Base-by-base conservation (phyloP, 2,113 vertebrate genomes). In the Connochaetes taurinus region DNA sequence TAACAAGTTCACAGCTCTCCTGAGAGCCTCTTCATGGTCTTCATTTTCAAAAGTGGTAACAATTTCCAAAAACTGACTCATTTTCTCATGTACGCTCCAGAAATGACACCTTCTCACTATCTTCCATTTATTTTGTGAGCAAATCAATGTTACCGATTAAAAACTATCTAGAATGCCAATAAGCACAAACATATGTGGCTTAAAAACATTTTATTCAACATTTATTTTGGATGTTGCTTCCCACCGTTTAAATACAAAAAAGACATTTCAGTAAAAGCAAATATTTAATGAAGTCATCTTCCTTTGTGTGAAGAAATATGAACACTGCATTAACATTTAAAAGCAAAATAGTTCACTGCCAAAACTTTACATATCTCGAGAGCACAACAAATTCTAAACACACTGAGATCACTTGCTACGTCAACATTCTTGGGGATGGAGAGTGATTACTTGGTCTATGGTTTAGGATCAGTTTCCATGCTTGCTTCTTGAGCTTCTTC, bases 401-500 rank as follows among this genome's bases (percentile, higher is more conserved):
- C 19, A 47, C 17, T 15, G 33, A 80, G 92, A 17, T 21, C 29
- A n/a, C 2, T 1, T 36, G 81, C 53, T 55, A 27, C 33, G 82
- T 64, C 33, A 9, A 0, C 15, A 53, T 57, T 87, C 52, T 40
- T 33, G 57, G 40, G 13, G 53, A 45, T 3, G 81, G 6, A 2
- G 36, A 67, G 86, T 1, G 1, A 21, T 27, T 11, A 4, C 25
- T 71, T 53, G n/a, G 57, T 71, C 95, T 99, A 99, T 4, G 96
- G 98, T 98, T 99, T 99, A 95, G 99, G 98, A 31, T 99, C 98
- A 27, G 98, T 98, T 96, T 99, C 99, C 98, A 99, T 98, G 27
- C 98, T 98, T 95, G 99, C 99, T 97, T 99, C 99, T 96, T 99
- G 99, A 97, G 97, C 98, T 97, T 99, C 99, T 31, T 99, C 99